Conservation (phyloP, 2,113 vertebrate genomes). For the Chiloscyllium plagiosum region DNA sequence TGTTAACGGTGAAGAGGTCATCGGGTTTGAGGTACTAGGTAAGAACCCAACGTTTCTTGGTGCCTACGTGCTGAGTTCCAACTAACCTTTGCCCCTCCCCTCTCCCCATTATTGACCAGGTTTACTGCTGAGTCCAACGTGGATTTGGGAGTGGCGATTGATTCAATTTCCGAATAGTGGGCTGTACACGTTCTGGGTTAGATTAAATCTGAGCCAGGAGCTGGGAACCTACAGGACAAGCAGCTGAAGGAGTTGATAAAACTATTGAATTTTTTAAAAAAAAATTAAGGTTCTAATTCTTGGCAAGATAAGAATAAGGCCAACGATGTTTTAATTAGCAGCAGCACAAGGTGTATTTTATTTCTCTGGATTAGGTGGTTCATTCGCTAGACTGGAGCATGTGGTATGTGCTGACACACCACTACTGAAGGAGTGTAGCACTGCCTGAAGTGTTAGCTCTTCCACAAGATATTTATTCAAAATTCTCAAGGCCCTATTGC, state of each 20-base stretch:
- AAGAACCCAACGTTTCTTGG: not conserved
- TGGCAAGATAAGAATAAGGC: not conserved
- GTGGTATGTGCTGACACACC: no score
- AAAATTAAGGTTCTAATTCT: not conserved
- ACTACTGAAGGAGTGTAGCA: not conserved
- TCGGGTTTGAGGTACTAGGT: not conserved
- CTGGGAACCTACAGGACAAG: not conserved
- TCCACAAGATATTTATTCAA: not conserved
- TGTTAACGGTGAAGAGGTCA: not conserved
- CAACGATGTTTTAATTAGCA: not conserved
- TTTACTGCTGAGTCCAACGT: not conserved
- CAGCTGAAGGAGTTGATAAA: not conserved
- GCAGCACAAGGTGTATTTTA: not conserved
- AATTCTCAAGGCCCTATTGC: not conserved
- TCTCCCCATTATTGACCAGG: not conserved
- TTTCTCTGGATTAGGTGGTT: not conserved
- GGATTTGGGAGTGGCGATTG: not conserved
- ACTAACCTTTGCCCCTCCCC: not conserved
- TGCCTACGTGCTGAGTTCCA: not conserved
- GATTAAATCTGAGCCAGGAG: not conserved
- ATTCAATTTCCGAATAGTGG: not conserved
- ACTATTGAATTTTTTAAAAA: fast-evolving
- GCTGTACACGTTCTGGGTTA: not conserved
- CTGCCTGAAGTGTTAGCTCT: not conserved
- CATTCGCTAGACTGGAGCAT: not conserved